Conservation (phyloP, 2,888 invertebrate species). For the Drosophila falleni region DNA sequence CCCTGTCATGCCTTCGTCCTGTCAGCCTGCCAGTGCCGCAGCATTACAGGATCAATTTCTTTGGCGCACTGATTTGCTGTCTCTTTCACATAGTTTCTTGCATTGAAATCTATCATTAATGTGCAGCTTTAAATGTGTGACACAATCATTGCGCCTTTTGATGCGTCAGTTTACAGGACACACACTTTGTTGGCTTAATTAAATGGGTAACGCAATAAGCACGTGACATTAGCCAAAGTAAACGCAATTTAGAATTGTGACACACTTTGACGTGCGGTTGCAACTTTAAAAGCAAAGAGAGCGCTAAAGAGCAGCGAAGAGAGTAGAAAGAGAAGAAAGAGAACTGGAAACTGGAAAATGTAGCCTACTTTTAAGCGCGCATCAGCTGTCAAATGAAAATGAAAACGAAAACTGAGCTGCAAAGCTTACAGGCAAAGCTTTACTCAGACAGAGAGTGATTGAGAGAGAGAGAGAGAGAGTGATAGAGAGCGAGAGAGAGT, state of each 20-base stretch:
- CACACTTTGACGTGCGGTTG: conserved; percentile 41
- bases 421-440: conserved; percentile 54
- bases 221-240: conserved; percentile 66
- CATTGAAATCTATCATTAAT: conserved; percentile 39
- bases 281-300: conserved; percentile 3
- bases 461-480: neutral
- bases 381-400: conserved; percentile 60
- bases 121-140: neutral
- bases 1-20: conserved; percentile 10
- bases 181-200: conserved; percentile 43
- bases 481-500: neutral
- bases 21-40: conserved; percentile 11
- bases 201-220: conserved; percentile 63
- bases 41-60: conserved; percentile 67
- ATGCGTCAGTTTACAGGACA: too few relatives aligned
- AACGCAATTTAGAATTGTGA: conserved; percentile 66
- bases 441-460: neutral
- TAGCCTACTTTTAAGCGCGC: conserved; percentile 17
- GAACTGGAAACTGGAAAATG: conserved; percentile 19
- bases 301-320: neutral
- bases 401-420: conserved; percentile 63
- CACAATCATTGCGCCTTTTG: conserved; percentile 24
- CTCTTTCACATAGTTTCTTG: conserved; percentile 12
- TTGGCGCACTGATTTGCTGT: conserved; percentile 56
- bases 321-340: conserved; percentile 42